Evolutionary conservation across 2,797 vertebrate species (phyloP).

Genomic region (Halcyon badia): DNA sequence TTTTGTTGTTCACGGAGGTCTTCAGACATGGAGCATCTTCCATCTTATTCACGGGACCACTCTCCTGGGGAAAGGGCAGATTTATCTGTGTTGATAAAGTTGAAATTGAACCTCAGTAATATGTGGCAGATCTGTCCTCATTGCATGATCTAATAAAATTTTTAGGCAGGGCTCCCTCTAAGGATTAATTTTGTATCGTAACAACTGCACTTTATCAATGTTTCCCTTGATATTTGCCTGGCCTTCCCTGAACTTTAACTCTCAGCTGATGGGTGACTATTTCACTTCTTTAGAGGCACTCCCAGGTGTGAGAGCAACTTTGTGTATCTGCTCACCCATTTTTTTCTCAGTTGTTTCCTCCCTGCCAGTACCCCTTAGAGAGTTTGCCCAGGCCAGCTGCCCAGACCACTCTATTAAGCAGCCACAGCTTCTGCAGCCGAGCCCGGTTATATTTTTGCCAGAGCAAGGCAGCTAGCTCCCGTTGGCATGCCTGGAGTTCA

Average conservation of each 20-base stretch:
- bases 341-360: background rate
- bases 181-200: constrained; percentile 1
- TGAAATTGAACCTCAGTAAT: background rate
- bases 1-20: background rate
- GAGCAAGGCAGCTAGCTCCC: background rate
- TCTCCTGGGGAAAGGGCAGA: background rate
- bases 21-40: background rate
- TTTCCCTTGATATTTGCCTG: background rate
- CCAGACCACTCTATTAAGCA: background rate
- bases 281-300: background rate
- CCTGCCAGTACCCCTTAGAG: background rate
- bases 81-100: background rate
- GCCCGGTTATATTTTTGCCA: fast-evolving
- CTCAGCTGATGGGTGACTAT: constrained; percentile 2
- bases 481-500: background rate
- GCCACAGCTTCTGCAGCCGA: background rate
- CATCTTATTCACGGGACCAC: fast-evolving
- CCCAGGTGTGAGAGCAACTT: background rate
- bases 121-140: background rate
- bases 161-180: constrained; percentile 2
- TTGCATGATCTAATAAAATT: background rate
- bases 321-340: background rate
- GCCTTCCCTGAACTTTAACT: background rate
- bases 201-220: background rate
- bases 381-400: background rate